Evolutionary conservation across 2,888 invertebrate species (phyloP), one percentile per base, ranked within the genome.

Genomic region (Cephus runcator): DNA sequence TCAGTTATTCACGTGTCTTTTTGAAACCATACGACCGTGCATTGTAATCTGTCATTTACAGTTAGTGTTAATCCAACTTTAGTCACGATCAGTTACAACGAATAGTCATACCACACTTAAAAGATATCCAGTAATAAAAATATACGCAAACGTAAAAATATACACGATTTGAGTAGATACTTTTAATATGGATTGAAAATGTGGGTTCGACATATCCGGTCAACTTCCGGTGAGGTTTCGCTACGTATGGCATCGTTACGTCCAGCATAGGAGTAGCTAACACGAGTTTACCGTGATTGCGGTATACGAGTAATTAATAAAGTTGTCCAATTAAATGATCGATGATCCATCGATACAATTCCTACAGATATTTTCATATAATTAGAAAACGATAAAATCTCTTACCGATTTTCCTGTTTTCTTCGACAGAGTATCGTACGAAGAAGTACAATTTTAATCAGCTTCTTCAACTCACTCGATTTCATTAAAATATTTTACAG

Each of bases 341-440:
- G 34, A 31, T 74, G 33, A 33, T 6, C 15, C 15, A 15, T 15
- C 33, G 9, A 12, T 79, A 69, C 77, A 76, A 77, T 77, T 79
- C 75, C 4, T 11, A 71, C 11, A 71, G n/a, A 69, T 34, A 31
- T 23, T 69, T 35, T 76, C 71, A 15, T 12, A 23, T 6, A 40
- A 23, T 9, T 40, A 15, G 6, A 40, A 15, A 56, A 56, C 6
- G 23, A 23, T 56, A 56, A 56, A 56, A 23, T 56, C 40, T 74
- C 77, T 81, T 80, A 88, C 89, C 87, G 87, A 85, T 85, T 89
- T 77, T 85, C 85, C 34, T 82, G 85, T 78, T 81, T 83, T 79
- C 87, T 86, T 79, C 88, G 84, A 78, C 89, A 90, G 31, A 90
- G 82, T 69, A 90, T 79, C 40, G 86, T 87, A 68, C 86, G 84